These are phyloP conservation scores for Struthio camelus DNA, from an alignment of 2,113 vertebrate genomes.

Conservation along the genomic window DNA sequence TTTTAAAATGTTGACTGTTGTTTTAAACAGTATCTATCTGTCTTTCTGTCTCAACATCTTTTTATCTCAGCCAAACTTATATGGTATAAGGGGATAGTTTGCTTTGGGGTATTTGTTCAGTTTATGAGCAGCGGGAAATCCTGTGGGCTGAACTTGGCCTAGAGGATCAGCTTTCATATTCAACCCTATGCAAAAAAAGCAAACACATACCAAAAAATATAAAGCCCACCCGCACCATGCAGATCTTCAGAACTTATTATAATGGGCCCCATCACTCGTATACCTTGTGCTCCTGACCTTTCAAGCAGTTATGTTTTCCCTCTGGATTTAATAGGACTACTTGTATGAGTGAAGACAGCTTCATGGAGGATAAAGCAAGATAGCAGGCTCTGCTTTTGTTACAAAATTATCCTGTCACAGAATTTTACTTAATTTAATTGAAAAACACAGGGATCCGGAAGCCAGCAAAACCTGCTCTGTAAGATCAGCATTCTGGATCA, in stretches of 20 bases:
- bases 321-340: neutral
- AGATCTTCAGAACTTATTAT: neutral
- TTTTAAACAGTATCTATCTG: neutral
- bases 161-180: neutral
- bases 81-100: neutral
- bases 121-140: neutral
- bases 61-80: neutral
- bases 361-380: neutral
- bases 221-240: neutral
- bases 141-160: neutral
- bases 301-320: neutral
- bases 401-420: neutral
- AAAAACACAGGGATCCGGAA: neutral
- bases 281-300: neutral
- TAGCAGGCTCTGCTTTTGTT: neutral
- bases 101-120: rapidly evolving
- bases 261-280: neutral
- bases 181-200: neutral
- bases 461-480: neutral
- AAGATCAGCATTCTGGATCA: neutral
- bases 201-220: neutral
- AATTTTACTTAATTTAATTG: neutral
- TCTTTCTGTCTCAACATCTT: neutral
- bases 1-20: neutral
- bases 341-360: neutral